phyloP scores from a whole-genome alignment of 2,888 invertebrate species.

The Rapana venosa region DNA sequence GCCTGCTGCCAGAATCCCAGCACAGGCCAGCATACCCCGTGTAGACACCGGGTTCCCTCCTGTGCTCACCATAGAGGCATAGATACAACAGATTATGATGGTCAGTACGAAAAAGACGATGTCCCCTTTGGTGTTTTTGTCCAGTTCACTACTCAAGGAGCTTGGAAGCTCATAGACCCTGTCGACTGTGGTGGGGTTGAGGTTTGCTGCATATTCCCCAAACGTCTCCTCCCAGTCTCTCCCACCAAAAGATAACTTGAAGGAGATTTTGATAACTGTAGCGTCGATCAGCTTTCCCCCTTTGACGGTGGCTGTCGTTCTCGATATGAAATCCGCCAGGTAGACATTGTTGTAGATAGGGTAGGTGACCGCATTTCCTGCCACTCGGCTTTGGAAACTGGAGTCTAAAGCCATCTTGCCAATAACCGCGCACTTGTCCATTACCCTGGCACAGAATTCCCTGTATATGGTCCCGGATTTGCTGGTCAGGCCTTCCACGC shows the following conservation, averaged over 20 bases:
- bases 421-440: neutral
- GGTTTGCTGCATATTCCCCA: constrained; percentile 1
- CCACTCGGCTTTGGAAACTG: neutral
- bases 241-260: constrained; percentile 38
- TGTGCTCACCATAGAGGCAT: constrained; percentile 49
- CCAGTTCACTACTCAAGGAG: constrained; percentile 59
- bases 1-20: constrained; percentile 59
- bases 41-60: constrained; percentile 59
- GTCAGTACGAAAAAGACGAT: constrained; percentile 48
- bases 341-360: constrained; percentile 31
- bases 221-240: constrained; percentile 42
- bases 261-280: constrained; percentile 37
- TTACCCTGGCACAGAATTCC: neutral
- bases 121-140: constrained; percentile 55
- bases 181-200: neutral
- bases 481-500: constrained; percentile 1
- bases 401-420: neutral
- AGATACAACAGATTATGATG: constrained; percentile 48
- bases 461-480: neutral
- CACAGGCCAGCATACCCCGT: constrained; percentile 54
- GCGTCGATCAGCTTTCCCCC: constrained; percentile 37
- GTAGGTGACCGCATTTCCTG: constrained; percentile 27
- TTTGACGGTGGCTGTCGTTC: constrained; percentile 17
- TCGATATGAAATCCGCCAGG: constrained; percentile 10
- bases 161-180: constrained; percentile 49